These are phyloP conservation scores for Echeneis naucrates DNA, from an alignment of 2,797 vertebrate genomes.

Conservation along the genomic window DNA sequence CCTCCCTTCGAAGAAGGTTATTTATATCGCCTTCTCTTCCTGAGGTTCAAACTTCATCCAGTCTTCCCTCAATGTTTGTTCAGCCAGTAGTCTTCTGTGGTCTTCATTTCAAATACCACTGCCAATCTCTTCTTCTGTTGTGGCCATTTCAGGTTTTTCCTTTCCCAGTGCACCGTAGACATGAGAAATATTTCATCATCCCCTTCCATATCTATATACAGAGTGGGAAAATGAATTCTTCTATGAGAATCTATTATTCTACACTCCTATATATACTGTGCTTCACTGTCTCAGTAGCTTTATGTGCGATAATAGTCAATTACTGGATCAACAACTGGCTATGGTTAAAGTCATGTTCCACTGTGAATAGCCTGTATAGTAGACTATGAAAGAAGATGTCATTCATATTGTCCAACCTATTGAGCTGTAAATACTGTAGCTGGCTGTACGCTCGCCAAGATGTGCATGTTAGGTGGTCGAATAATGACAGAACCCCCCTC, in stretches of 20 bases:
- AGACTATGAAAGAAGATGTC: background rate
- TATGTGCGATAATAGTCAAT: background rate
- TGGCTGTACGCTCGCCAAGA: background rate
- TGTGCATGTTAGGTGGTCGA: background rate
- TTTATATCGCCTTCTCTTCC: conserved; percentile 44
- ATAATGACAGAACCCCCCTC: too few relatives aligned
- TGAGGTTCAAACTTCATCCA: conserved; percentile 1
- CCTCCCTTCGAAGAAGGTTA: conserved; percentile 44
- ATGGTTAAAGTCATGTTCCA: background rate
- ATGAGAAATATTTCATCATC: background rate
- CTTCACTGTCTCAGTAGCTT: background rate
- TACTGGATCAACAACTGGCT: background rate
- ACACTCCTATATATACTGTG: background rate
- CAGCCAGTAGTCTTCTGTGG: background rate
- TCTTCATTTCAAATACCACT: background rate
- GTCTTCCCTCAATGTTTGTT: conserved; percentile 29
- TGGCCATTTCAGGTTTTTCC: background rate
- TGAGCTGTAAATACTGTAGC: background rate
- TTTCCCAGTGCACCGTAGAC: background rate
- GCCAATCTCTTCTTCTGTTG: background rate
- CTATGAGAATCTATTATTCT: background rate
- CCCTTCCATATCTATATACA: too few relatives aligned
- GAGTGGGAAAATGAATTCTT: background rate
- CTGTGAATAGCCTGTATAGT: background rate
- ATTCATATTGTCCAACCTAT: too few relatives aligned